Evolutionary conservation across 2,797 vertebrate genomes (phyloP), one percentile per base, ranked within the genome.

Genomic region (Rhinophrynus dorsalis): DNA sequence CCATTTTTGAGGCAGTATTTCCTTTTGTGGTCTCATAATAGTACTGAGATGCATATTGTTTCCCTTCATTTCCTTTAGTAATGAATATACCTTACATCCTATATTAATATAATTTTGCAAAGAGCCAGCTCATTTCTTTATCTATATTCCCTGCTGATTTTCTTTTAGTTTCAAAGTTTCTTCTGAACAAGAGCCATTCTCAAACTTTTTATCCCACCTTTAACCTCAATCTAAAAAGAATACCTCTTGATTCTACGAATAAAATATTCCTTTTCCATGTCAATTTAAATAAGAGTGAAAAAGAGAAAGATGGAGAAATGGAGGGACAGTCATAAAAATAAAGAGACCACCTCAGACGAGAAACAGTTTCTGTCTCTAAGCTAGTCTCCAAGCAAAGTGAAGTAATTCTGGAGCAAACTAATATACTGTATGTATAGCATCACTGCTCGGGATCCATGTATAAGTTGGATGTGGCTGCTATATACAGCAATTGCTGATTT

Each of bases 1-100:
- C 54, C 70, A 60, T 67, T 55, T 73, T 73, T 54, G 70, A 66
- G 44, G 33, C 33, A 66, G 40, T 37, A 45, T 66, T 73, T 73
- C 62, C 54, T 67, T 52, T 67, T 60, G 62, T 55, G 37, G 17
- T 73, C 70, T 73, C 62, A 66, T 73, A 62, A 54, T 66, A 47
- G 52, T 60, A 30, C 62, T 11, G 29, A 35, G 58, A 66, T 54
- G 35, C 59, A 73, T 73, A 67, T 66, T 66, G 70, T 64, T 35
- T 59, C 32, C 47, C 70, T 73, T 73, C 55, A 60, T 73, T 67
- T 73, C 70, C 70, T 73, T 67, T 73, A 54, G 70, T 73, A 73
- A 73, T 66, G 70, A 73, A 73, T 66, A 67, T 59, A 60, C 55
- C 62, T 73, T 67, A 73, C 62, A 73, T 73, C 62, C 47, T 52